A percentile compares a stretch with the other conserved stretches of the same genome.
These are phyloP conservation scores for Mormoops blainvillei DNA, from an alignment of 2,113 vertebrate genomes.

Conservation along the genomic window DNA sequence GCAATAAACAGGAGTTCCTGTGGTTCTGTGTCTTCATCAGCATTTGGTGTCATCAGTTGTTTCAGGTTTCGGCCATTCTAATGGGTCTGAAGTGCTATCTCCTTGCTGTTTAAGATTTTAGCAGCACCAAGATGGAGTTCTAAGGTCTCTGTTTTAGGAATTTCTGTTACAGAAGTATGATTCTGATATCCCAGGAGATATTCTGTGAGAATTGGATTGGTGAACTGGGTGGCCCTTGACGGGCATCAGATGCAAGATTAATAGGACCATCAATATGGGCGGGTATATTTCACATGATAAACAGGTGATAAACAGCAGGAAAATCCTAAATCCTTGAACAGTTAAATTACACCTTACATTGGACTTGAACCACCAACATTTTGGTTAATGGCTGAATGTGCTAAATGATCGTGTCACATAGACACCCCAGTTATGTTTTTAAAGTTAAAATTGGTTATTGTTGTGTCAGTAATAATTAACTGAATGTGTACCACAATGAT, in stretches of 20 bases:
- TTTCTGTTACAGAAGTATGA: background rate
- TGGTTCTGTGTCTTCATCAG: background rate
- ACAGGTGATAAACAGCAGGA: background rate
- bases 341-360: background rate
- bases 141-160: background rate
- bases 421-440: background rate
- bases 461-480: background rate
- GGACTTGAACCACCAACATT: background rate
- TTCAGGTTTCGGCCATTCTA: background rate
- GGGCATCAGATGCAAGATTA: background rate
- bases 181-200: background rate
- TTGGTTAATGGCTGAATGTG: background rate
- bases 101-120: background rate
- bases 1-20: background rate
- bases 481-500: background rate
- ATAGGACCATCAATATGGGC: background rate
- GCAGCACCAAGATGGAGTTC: background rate
- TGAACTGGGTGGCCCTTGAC: background rate
- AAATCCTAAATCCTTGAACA: background rate
- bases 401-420: background rate
- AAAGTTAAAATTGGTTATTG: background rate
- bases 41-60: background rate
- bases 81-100: background rate
- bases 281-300: background rate
- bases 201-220: background rate